These are phyloP conservation scores for Clamator glandarius DNA, from an alignment of 2,797 vertebrate species.

Conservation along the genomic window DNA sequence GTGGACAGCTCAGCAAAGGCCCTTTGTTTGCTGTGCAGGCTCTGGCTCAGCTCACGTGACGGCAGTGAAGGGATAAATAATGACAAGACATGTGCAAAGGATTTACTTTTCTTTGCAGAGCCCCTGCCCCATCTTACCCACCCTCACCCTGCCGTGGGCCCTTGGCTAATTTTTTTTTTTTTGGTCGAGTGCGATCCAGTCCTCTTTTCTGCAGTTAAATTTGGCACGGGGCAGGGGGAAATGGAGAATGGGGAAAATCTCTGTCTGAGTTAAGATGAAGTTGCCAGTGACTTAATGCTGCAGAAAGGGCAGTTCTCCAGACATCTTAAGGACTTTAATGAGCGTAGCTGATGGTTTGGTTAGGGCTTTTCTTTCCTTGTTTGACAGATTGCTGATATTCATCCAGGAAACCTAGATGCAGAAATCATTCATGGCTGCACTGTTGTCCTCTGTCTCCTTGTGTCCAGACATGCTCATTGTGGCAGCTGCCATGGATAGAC, in stretches of 20 bases:
- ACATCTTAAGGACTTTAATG: slow-evolving; percentile 28
- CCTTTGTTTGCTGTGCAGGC: slow-evolving; percentile 58
- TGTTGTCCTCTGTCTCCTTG: background rate
- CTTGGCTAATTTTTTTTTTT: background rate
- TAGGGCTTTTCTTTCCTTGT: slow-evolving; percentile 23
- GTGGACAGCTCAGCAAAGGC: slow-evolving; percentile 64
- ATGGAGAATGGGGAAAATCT: background rate
- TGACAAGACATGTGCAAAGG: background rate
- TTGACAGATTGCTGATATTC: background rate
- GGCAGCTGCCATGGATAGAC: background rate
- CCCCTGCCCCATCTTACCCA: background rate
- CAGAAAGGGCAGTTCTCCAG: slow-evolving; percentile 38
- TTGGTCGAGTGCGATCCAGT: background rate
- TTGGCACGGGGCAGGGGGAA: rapidly evolving
- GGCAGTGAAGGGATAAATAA: slow-evolving; percentile 5
- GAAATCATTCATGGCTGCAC: background rate
- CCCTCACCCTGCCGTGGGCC: background rate
- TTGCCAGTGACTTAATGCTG: slow-evolving; percentile 7
- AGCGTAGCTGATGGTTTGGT: background rate
- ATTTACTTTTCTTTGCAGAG: background rate
- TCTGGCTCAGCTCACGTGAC: slow-evolving; percentile 36
- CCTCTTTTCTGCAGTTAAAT: background rate
- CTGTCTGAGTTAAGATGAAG: background rate
- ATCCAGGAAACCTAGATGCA: slow-evolving; percentile 19
- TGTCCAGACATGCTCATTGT: rapidly evolving